Evolutionary conservation across 1,140 invertebrate species (phyloP), one percentile per base, ranked within the genome.

Genomic region (Himalopsyche phryganea): DNA sequence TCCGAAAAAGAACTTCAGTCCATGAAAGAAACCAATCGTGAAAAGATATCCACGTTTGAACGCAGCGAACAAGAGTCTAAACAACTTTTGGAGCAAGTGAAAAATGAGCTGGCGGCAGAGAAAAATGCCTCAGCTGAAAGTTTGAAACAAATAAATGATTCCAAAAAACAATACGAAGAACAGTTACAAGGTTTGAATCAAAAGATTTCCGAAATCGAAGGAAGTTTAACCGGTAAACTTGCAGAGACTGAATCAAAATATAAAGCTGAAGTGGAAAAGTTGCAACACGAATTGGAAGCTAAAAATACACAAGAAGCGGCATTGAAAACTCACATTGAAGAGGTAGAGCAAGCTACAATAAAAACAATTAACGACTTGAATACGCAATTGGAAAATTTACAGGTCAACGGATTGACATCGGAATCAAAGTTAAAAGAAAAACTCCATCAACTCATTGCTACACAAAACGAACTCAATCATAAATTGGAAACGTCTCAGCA

Each of bases 361-460:
- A 67, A 71, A 58, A 69, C 74, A 54, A 72, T 73, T 17, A 71
- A 75, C 28, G 71, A 68, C 48, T 71, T 76, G 50, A 73, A 73
- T 53, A 70, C 72, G 66, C 71, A 76, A 62, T 67, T 78, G 49
- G 65, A 69, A 14, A 52, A 73, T 50, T 59, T 76, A 20, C 74
- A 75, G 68, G 71, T 71, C 14, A 71, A 75, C 20, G 74, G 75
- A 5, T 71, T 71, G 46, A 71, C 71, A 35, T 77, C 75, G 36
- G 73, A 77, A 69, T 68, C 72, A 6, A 76, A 75, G 60, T 59
- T 77, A 40, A 77, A 76, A 65, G 73, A 77, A 67, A 77, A 76
- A 58, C 72, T 77, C 40, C 73, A 77, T 51, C 73, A 77, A 66
- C 56, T 77, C 14, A 72, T 74, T 17, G 72, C 74, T 66, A 73